Conservation (phyloP, 2,888 invertebrate species). For the Steromphala cineraria region DNA sequence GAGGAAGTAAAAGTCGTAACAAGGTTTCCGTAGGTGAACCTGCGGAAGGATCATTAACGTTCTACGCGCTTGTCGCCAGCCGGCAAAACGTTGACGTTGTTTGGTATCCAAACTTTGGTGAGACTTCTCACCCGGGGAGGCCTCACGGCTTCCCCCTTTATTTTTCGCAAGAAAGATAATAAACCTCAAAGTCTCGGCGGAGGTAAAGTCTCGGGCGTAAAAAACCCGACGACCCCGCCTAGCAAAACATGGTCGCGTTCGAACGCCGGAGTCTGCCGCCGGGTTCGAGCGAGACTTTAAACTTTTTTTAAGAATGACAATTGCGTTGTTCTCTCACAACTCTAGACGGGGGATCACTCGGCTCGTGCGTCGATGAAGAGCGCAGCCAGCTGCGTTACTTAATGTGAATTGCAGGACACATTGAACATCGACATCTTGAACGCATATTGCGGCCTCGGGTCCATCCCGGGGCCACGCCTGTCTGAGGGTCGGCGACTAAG, state of each 20-base stretch:
- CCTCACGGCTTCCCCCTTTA: not conserved
- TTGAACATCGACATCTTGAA: constrained; percentile 81
- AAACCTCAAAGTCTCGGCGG: not conserved
- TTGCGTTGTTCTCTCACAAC: constrained; percentile 27
- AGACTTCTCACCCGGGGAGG: not conserved
- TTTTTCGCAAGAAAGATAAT: not conserved
- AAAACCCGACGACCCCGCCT: not conserved
- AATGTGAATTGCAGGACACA: constrained; percentile 77
- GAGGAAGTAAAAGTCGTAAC: constrained; percentile 82
- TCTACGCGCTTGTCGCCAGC: not conserved
- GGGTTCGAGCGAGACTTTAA: not conserved
- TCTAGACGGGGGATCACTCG: constrained; percentile 78
- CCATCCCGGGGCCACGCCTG: constrained; percentile 71
- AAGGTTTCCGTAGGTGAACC: constrained; percentile 83
- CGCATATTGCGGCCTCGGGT: constrained; percentile 79
- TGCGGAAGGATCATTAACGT: constrained; percentile 77
- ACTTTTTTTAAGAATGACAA: not conserved
- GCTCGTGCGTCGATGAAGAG: constrained; percentile 81
- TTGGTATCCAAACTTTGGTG: not conserved
- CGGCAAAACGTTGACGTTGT: not conserved
- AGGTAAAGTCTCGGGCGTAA: not conserved
- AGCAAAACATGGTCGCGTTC: not conserved
- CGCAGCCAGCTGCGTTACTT: constrained; percentile 77
- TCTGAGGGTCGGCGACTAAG: constrained; percentile 68
- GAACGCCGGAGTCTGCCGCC: not conserved